These are phyloP conservation scores for Xanthia icteritia DNA, from an alignment of 2,888 invertebrate genomes.

Conservation along the genomic window DNA sequence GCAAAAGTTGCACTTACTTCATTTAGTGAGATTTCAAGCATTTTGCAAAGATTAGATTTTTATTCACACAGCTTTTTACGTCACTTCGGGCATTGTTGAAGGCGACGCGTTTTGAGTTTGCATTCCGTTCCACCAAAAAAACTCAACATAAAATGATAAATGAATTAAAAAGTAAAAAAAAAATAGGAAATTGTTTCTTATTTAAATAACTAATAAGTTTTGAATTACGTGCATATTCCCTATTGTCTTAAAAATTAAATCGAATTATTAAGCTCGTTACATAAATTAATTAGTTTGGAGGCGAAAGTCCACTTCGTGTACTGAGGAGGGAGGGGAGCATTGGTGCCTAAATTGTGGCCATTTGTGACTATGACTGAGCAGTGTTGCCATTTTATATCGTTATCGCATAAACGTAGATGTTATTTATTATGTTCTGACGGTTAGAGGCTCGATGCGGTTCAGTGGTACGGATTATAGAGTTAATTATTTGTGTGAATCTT, in stretches of 20 bases:
- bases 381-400: slow-evolving; percentile 63
- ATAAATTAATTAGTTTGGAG: slow-evolving; percentile 38
- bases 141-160: too few species aligned
- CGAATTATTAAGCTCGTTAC: slow-evolving; percentile 49
- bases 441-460: slow-evolving; percentile 41
- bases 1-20: too few species aligned
- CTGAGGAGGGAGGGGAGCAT: slow-evolving; percentile 26
- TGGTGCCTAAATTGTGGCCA: slow-evolving; percentile 59
- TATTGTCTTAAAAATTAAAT: slow-evolving; percentile 60
- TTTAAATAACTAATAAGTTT: too few species aligned
- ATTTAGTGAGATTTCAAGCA: too few species aligned
- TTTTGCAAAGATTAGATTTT: too few species aligned
- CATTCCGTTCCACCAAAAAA: too few species aligned
- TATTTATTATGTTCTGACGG: slow-evolving; percentile 53
- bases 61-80: too few species aligned
- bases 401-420: slow-evolving; percentile 57
- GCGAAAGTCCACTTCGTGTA: slow-evolving; percentile 21
- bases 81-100: too few species aligned
- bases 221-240: too few species aligned
- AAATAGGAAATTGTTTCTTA: too few species aligned
- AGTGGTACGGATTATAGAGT: slow-evolving; percentile 31
- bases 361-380: slow-evolving; percentile 60
- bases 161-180: too few species aligned
- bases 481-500: slow-evolving; percentile 27
- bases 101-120: too few species aligned